These are phyloP conservation scores for Neopelma chrysocephalum DNA, from an alignment of 2,797 vertebrate species.

Conservation along the genomic window DNA sequence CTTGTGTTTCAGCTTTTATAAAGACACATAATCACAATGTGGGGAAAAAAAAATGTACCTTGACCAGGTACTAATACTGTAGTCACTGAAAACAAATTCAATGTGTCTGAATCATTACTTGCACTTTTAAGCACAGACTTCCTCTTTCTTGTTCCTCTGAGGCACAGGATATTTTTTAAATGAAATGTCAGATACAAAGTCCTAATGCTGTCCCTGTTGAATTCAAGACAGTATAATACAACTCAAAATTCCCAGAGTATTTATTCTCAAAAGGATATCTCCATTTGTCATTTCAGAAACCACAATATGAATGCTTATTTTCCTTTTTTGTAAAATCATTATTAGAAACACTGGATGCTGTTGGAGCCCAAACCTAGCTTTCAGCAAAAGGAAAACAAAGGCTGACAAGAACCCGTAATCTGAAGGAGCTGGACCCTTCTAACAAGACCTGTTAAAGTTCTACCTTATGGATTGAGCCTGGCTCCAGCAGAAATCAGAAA, in stretches of 20 bases:
- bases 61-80: not conserved
- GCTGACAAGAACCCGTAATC: too few species aligned
- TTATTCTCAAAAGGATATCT: not conserved
- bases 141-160: not conserved
- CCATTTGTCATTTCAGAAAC: not conserved
- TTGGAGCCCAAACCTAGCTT: too few species aligned
- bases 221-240: not conserved
- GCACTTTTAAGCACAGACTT: not conserved
- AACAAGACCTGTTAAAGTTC: too few species aligned
- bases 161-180: not conserved
- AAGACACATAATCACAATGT: not conserved
- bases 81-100: not conserved
- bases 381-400: too few species aligned
- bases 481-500: too few species aligned
- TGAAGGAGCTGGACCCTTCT: too few species aligned
- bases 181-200: not conserved
- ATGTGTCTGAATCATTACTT: not conserved
- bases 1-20: not conserved
- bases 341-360: not conserved
- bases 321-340: not conserved
- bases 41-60: not conserved
- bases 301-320: not conserved
- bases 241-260: not conserved
- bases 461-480: too few species aligned
- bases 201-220: not conserved